Conservation (phyloP, 1,140 invertebrate genomes). For the Pectinophora gossypiella region DNA sequence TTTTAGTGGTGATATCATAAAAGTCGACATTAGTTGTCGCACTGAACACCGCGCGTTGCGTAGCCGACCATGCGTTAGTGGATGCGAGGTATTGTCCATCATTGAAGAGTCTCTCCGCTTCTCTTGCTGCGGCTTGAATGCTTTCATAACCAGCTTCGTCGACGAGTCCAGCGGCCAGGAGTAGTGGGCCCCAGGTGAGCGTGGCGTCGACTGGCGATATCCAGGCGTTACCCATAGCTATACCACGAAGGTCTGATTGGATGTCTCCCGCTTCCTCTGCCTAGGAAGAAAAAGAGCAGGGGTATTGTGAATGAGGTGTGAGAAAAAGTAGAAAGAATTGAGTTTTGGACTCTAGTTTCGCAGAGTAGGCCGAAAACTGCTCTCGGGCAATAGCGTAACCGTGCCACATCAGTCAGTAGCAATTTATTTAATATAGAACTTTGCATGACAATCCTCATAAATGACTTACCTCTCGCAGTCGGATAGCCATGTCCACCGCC, state of each 20-base stretch:
- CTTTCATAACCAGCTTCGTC: slow-evolving; percentile 76
- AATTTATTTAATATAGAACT: too few species aligned
- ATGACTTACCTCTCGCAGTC: slow-evolving; percentile 77
- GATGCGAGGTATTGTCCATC: slow-evolving; percentile 76
- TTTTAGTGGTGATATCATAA: slow-evolving; percentile 85
- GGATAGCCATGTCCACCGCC: slow-evolving; percentile 84
- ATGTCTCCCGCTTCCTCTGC: slow-evolving; percentile 80
- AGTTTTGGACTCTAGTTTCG: too few species aligned
- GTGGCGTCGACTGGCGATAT: slow-evolving; percentile 89
- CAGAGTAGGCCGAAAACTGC: too few species aligned
- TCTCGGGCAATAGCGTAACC: too few species aligned
- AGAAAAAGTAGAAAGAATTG: too few species aligned
- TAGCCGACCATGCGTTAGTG: slow-evolving; percentile 78
- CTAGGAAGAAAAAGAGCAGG: too few species aligned
- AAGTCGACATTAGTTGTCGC: slow-evolving; percentile 83
- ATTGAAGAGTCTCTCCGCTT: slow-evolving; percentile 74
- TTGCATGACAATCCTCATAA: too few species aligned
- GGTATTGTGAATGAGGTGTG: too few species aligned
- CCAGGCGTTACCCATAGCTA: slow-evolving; percentile 91
- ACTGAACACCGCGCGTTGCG: slow-evolving; percentile 77
- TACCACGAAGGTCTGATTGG: slow-evolving; percentile 83
- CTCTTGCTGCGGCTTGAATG: slow-evolving; percentile 71
- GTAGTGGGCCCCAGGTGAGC: slow-evolving; percentile 86
- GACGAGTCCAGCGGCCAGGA: slow-evolving; percentile 79
- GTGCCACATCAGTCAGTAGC: too few species aligned